Evolutionary conservation across 2,113 vertebrate species (phyloP), one percentile per base, ranked within the genome.

Genomic region (Bubo scandiacus): DNA sequence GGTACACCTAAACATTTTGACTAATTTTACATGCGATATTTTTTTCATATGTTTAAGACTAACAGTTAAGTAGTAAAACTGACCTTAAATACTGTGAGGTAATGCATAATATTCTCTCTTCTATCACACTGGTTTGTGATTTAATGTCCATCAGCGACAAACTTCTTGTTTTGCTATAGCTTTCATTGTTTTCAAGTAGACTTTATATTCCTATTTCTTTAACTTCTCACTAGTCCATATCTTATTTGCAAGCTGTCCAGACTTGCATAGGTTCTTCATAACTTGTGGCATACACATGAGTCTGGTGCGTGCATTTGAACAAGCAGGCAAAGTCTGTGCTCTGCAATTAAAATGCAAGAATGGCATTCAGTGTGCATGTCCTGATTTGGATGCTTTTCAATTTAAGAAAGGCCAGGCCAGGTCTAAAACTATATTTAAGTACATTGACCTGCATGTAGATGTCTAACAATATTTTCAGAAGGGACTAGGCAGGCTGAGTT

Each of bases 201-300:
- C 4, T 84, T 88, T 52, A 47, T 74, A 78, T 40, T 62, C 32
- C n/a, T 17, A 26, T 83, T 49, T 20, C 30, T 88, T 59, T 70
- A 66, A 38, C 45, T 77, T 71, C 25, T 80, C 43, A 12, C 11
- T 16, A 26, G 23, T 51, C 32, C 15, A 7, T 43, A 23, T 26
- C 23, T 70, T 73, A 32, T 51, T 38, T 81, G 59, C n/a, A 32
- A 43, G 12, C 30, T 59, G 30, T 52, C 14, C 21, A 36, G 58
- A 32, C 30, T 68, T 83, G 38, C 47, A 12, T 3, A 49, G 32
- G 58, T 62, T 74, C 22, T 43, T 8, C 27, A 8, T n/a, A 86
- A 74, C 19, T 40, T 6, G 1, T 42, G 20, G 30, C 42, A 15
- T 2, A 0, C 12, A 9, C 0, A 0, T 20, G 65, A 52, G 12